A percentile compares a stretch with the other conserved stretches of the same genome.
These are phyloP conservation scores for Microplitis mediator DNA, from an alignment of 1,140 invertebrate species.

Conservation along the genomic window DNA sequence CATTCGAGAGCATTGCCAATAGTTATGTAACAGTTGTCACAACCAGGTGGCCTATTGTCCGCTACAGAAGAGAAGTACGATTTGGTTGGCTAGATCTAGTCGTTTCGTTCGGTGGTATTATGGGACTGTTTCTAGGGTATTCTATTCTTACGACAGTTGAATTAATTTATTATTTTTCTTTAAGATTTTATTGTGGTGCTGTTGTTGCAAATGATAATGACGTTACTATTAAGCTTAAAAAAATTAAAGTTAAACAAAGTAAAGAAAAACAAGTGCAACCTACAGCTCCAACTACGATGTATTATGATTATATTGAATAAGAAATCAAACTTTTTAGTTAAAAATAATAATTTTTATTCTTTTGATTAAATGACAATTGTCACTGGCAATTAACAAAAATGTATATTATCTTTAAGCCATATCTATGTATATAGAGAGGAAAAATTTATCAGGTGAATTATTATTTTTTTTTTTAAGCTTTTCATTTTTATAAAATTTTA, in stretches of 20 bases:
- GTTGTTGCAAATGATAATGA: slow-evolving; percentile 28
- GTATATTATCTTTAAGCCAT: neutral
- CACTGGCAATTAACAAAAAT: neutral
- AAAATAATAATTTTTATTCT: slow-evolving; percentile 6
- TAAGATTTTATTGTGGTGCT: slow-evolving; percentile 68
- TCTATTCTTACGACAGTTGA: slow-evolving; percentile 75
- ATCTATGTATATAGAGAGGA: no score
- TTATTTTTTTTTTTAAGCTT: slow-evolving; percentile 1
- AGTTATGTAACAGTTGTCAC: neutral
- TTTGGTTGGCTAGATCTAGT: slow-evolving; percentile 80
- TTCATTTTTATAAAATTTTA: neutral
- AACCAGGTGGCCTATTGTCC: slow-evolving; percentile 70
- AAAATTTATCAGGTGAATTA: no score
- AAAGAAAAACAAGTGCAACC: neutral
- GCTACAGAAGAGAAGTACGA: slow-evolving; percentile 75
- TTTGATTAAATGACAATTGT: neutral
- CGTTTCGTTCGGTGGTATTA: slow-evolving; percentile 71
- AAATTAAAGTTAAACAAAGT: slow-evolving; percentile 6
- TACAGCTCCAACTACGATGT: neutral
- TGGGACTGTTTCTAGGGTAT: slow-evolving; percentile 77
- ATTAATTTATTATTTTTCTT: slow-evolving; percentile 74
- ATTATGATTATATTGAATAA: slow-evolving; percentile 18
- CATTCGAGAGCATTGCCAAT: slow-evolving; percentile 15
- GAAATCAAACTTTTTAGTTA: neutral
- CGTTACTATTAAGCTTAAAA: slow-evolving; percentile 17